A percentile compares a stretch with the other conserved stretches of the same genome.
These are phyloP conservation scores for Morpho achilles DNA, from an alignment of 2,888 invertebrate species.

Conservation along the genomic window DNA sequence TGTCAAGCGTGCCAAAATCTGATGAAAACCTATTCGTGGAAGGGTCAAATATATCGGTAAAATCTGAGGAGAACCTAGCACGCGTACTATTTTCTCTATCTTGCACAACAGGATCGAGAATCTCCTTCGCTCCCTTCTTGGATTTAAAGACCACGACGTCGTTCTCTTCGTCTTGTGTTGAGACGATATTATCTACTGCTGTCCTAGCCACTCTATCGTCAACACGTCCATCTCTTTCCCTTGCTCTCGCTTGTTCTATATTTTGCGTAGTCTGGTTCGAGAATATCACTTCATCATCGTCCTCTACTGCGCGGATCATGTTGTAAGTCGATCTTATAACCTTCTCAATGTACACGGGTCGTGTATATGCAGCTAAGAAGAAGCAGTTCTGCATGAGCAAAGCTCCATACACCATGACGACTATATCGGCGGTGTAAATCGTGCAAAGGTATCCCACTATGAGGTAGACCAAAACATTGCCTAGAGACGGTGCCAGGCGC, in stretches of 20 bases:
- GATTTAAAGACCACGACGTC: constrained; percentile 69
- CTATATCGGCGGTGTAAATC: constrained; percentile 54
- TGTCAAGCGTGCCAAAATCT: constrained; percentile 55
- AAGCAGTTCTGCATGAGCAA: constrained; percentile 79
- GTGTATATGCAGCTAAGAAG: constrained; percentile 70
- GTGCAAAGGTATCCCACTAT: constrained; percentile 71
- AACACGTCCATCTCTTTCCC: constrained; percentile 21
- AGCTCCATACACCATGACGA: constrained; percentile 78
- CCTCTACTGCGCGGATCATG: constrained; percentile 65
- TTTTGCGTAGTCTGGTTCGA: constrained; percentile 51
- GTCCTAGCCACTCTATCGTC: constrained; percentile 25
- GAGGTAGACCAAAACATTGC: constrained; percentile 74
- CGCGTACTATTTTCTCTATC: constrained; percentile 44
- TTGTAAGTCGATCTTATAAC: constrained; percentile 69
- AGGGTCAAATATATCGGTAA: constrained; percentile 42
- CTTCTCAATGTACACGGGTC: constrained; percentile 75
- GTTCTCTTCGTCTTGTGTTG: constrained; percentile 53
- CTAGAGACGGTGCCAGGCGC: constrained; percentile 72
- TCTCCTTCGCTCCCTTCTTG: constrained; percentile 56
- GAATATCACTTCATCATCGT: constrained; percentile 80
- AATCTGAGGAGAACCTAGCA: constrained; percentile 57
- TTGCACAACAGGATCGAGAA: constrained; percentile 57
- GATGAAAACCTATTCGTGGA: constrained; percentile 50
- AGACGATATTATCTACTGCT: constrained; percentile 31
- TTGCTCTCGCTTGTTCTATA: constrained; percentile 13